Evolutionary conservation across 2,888 invertebrate species (phyloP).

Genomic region (Ormyrus labotus): DNA sequence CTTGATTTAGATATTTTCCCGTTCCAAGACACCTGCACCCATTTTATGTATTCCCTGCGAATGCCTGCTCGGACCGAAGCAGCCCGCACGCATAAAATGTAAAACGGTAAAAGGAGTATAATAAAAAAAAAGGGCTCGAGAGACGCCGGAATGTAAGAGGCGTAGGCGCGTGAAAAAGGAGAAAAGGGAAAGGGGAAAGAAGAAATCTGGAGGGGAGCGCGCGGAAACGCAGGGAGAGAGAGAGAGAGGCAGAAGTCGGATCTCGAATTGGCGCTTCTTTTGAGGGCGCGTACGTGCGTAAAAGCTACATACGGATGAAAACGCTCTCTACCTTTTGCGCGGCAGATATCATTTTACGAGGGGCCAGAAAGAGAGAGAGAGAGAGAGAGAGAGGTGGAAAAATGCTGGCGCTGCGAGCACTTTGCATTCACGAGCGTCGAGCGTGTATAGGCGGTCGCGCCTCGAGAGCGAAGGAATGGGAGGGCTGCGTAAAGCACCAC

Average conservation of each 20-base stretch:
- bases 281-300: conserved; percentile 38
- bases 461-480: not conserved
- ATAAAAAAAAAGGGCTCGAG: conserved; percentile 6
- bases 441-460: too few species aligned
- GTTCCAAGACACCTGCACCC: not conserved
- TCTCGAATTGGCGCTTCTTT: conserved; percentile 30
- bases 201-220: not conserved
- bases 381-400: not conserved
- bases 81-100: not conserved
- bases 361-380: not conserved
- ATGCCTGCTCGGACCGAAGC: not conserved
- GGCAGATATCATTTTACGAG: conserved; percentile 25
- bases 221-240: not conserved
- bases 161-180: not conserved
- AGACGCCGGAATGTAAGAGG: conserved; percentile 29
- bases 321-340: not conserved
- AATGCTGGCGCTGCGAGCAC: too few species aligned
- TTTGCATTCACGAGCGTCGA: too few species aligned
- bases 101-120: conserved; percentile 3
- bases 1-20: conserved; percentile 26
- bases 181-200: not conserved
- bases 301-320: conserved; percentile 25
- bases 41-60: not conserved
- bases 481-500: conserved; percentile 26
- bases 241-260: not conserved